Evolutionary conservation across 2,888 invertebrate species (phyloP).

Genomic region (Criorhina ranunculi): DNA sequence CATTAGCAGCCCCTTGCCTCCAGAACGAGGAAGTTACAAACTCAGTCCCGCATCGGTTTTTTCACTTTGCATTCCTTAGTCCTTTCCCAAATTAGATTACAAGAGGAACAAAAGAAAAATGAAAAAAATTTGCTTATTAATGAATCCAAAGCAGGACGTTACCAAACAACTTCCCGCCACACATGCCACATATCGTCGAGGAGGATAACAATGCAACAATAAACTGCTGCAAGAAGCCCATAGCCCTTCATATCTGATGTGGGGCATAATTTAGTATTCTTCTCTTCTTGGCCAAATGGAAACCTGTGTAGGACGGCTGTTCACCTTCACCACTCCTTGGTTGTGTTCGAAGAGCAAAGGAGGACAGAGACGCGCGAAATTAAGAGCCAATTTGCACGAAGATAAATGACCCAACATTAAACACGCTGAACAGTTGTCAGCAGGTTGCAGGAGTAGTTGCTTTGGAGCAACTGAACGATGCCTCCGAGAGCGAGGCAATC

Average conservation of each 20-base stretch:
- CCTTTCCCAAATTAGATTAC: slow-evolving; percentile 70
- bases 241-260: slow-evolving; percentile 74
- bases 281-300: slow-evolving; percentile 50
- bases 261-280: slow-evolving; percentile 73
- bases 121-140: slow-evolving; percentile 58
- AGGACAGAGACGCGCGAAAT: slow-evolving; percentile 71
- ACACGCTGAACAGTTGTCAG: slow-evolving; percentile 75
- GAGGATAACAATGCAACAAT: slow-evolving; percentile 70
- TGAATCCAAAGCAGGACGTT: slow-evolving; percentile 64
- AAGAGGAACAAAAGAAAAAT: slow-evolving; percentile 12
- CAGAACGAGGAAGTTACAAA: slow-evolving; percentile 40
- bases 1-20: slow-evolving; percentile 41
- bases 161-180: slow-evolving; percentile 74
- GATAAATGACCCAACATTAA: slow-evolving; percentile 75
- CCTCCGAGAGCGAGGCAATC: background rate
- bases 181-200: slow-evolving; percentile 62
- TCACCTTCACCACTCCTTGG: slow-evolving; percentile 30
- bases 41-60: slow-evolving; percentile 1
- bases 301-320: slow-evolving; percentile 69
- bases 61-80: slow-evolving; percentile 48
- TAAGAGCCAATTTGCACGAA: slow-evolving; percentile 77
- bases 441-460: slow-evolving; percentile 60
- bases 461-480: slow-evolving; percentile 12
- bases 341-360: slow-evolving; percentile 46
- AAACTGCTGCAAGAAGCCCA: slow-evolving; percentile 68